phyloP scores from a whole-genome alignment of 2,797 vertebrate species.

The Coracias cyanogaster region DNA sequence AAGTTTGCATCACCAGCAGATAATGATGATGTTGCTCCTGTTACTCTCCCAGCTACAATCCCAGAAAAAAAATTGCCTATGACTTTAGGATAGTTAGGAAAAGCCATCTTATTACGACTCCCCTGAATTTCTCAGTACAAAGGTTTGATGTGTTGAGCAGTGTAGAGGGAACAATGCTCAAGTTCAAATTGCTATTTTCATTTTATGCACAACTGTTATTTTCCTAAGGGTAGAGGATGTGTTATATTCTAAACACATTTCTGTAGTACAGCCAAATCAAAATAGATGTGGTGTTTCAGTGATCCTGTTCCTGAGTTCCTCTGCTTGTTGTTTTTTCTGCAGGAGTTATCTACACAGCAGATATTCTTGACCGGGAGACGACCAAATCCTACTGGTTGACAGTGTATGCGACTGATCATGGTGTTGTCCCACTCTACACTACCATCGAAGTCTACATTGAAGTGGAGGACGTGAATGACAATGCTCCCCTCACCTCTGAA shows the following conservation, averaged over 20 bases:
- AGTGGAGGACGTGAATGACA: slow-evolving; percentile 96
- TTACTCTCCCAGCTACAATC: not conserved
- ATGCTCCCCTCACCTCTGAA: slow-evolving; percentile 92
- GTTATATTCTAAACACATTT: not conserved
- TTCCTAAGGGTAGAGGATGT: not conserved
- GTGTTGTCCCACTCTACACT: slow-evolving; percentile 91
- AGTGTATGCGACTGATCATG: slow-evolving; percentile 92
- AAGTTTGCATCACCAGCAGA: not conserved
- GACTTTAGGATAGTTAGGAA: not conserved
- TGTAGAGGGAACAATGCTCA: not conserved
- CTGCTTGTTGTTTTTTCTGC: slow-evolving; percentile 27
- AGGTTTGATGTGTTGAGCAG: not conserved
- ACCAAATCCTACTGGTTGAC: slow-evolving; percentile 96
- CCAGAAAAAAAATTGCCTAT: not conserved
- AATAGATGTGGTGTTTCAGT: not conserved
- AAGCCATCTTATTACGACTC: not conserved
- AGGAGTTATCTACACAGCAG: slow-evolving; percentile 94
- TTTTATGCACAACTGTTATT: not conserved
- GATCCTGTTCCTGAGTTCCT: not conserved
- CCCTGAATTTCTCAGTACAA: not conserved
- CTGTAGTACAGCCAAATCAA: not conserved
- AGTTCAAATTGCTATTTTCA: not conserved
- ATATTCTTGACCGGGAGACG: slow-evolving; percentile 92
- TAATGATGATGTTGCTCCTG: not conserved
- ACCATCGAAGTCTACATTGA: slow-evolving; percentile 92